phyloP scores from a whole-genome alignment of 1,140 invertebrate genomes.

The Drosophila sechellia region DNA sequence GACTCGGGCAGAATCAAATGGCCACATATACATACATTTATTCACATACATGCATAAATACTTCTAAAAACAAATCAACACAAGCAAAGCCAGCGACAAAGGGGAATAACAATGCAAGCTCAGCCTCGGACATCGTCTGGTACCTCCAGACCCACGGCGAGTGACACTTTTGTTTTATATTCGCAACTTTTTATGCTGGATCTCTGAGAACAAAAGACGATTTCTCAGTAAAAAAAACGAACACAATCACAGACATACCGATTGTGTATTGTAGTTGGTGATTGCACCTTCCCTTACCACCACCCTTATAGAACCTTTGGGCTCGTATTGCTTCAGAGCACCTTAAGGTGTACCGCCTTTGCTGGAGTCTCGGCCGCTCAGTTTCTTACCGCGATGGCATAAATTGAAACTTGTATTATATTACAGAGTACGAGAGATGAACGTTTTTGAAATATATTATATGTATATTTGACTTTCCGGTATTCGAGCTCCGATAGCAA shows the following conservation, averaged over 20 bases:
- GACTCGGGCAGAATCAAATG: constrained; percentile 58
- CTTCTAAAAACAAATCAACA: constrained; percentile 34
- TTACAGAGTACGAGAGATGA: no score
- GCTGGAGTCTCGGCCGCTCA: neutral
- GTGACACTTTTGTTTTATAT: constrained; percentile 83
- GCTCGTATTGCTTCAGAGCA: neutral
- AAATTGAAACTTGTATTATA: neutral
- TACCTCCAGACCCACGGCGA: constrained; percentile 51
- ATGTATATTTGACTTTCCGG: neutral
- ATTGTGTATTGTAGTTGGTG: constrained; percentile 54
- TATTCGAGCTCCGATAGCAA: neutral
- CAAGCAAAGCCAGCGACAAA: constrained; percentile 30
- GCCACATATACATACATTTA: constrained; percentile 15
- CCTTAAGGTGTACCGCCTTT: neutral
- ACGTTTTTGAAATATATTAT: neutral
- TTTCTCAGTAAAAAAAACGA: constrained; percentile 76
- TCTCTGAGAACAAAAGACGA: constrained; percentile 67
- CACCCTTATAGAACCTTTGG: neutral
- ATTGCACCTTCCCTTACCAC: constrained; percentile 6
- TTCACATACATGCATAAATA: constrained; percentile 20
- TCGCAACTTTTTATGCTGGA: constrained; percentile 76
- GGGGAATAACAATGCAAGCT: constrained; percentile 72
- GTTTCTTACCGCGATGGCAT: neutral
- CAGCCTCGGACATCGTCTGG: constrained; percentile 43
- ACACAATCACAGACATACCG: constrained; percentile 37